A percentile compares a stretch with the other conserved stretches of the same genome.
phyloP scores from a whole-genome alignment of 2,113 vertebrate species.

The Pelobates fuscus region DNA sequence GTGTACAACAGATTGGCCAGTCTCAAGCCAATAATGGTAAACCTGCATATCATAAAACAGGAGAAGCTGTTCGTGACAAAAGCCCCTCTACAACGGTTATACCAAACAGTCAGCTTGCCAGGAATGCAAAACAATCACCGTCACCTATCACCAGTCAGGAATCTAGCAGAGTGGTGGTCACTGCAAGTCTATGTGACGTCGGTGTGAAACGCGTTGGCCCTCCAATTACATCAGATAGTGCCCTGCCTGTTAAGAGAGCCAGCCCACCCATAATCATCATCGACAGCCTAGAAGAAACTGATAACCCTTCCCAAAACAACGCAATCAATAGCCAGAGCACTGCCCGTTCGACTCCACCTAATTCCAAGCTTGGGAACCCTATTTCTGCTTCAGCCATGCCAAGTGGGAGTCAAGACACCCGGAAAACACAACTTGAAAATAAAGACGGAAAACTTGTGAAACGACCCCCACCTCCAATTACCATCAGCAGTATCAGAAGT shows the following conservation, averaged over 20 bases:
- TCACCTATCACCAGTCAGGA: background rate
- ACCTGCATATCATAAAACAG: background rate
- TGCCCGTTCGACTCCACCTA: background rate
- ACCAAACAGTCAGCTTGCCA: background rate
- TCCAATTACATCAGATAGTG: background rate
- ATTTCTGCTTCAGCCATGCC: background rate
- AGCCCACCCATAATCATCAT: slow-evolving; percentile 9
- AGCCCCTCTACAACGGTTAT: background rate
- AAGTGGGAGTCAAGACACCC: background rate
- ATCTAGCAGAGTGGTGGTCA: background rate
- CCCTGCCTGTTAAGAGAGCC: slow-evolving; percentile 1
- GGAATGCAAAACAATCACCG: background rate
- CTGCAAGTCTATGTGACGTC: background rate
- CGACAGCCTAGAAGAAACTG: background rate
- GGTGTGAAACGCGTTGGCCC: background rate
- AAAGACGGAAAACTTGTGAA: background rate
- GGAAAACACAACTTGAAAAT: background rate
- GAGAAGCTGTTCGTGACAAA: background rate
- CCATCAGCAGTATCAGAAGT: slow-evolving; percentile 27
- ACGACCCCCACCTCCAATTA: background rate
- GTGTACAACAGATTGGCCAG: background rate
- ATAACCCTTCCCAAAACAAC: background rate
- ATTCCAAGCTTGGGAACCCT: background rate
- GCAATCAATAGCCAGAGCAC: background rate
- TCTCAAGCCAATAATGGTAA: background rate